Percentiles rank a stretch among this genome's conserved stretches.
These are phyloP conservation scores for Nibea albiflora DNA, from an alignment of 2,113 vertebrate genomes.

Conservation along the genomic window DNA sequence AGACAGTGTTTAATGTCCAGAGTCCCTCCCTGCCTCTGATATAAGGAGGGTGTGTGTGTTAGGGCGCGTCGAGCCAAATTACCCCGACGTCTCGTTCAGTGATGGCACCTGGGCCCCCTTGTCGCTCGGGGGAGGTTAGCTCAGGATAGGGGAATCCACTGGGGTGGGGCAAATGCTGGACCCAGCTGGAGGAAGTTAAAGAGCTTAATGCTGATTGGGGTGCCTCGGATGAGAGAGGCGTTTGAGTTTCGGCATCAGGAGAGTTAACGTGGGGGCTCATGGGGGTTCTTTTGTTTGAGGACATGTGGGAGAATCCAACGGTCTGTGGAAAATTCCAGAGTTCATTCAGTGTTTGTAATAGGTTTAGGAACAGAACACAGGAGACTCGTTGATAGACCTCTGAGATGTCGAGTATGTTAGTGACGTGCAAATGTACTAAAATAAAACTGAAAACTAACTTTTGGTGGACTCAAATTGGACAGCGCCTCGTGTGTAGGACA, in stretches of 20 bases:
- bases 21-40: constrained; percentile 57
- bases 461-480: background rate
- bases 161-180: constrained; percentile 76
- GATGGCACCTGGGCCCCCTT: constrained; percentile 90
- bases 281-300: constrained; percentile 80
- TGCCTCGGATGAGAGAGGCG: constrained; percentile 59
- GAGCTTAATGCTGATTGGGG: constrained; percentile 81
- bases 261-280: constrained; percentile 55
- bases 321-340: constrained; percentile 71
- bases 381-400: background rate
- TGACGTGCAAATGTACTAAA: background rate
- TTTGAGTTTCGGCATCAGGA: constrained; percentile 58
- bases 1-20: constrained; percentile 88
- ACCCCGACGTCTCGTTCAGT: constrained; percentile 81
- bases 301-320: constrained; percentile 79
- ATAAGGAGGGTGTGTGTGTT: constrained; percentile 82
- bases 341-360: constrained; percentile 34
- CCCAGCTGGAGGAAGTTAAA: constrained; percentile 89
- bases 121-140: constrained; percentile 81
- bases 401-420: background rate
- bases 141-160: constrained; percentile 79
- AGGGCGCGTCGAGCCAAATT: constrained; percentile 84
- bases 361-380: background rate
- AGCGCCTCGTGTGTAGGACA: background rate
- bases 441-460: no score